These are phyloP conservation scores for Campoletis sonorensis DNA, from an alignment of 1,140 invertebrate genomes.

Conservation along the genomic window DNA sequence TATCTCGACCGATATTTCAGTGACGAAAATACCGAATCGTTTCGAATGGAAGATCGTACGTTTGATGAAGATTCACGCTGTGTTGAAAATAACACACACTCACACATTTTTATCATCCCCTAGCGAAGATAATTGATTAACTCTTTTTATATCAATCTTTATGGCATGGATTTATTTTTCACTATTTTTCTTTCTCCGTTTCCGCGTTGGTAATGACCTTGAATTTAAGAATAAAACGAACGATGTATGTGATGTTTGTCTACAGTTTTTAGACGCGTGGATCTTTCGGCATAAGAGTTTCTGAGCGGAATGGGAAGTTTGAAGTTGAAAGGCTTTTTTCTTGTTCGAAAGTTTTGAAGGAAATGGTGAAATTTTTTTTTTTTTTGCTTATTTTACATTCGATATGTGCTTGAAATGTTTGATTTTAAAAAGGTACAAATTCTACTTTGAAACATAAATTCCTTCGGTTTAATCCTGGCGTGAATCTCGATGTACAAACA, in stretches of 20 bases:
- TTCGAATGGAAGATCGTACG: not conserved
- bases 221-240: not conserved
- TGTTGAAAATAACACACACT: not conserved
- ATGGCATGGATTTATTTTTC: not conserved
- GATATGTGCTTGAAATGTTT: not conserved
- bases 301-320: not conserved
- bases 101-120: not conserved
- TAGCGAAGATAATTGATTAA: slow-evolving; percentile 7
- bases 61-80: not conserved
- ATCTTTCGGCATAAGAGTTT: too few species aligned
- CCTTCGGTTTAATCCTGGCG: not conserved
- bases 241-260: not conserved
- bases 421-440: not conserved
- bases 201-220: not conserved
- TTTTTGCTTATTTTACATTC: too few species aligned
- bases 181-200: not conserved
- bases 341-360: not conserved
- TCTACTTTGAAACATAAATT: not conserved
- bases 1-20: not conserved
- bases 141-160: too few species aligned
- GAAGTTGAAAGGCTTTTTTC: not conserved
- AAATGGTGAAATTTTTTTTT: too few species aligned
- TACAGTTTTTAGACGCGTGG: not conserved
- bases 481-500: not conserved
- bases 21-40: not conserved